A percentile compares a stretch with the other conserved stretches of the same genome.
Evolutionary conservation across 2,113 vertebrate genomes (phyloP).

Genomic region (Cervus canadensis): DNA sequence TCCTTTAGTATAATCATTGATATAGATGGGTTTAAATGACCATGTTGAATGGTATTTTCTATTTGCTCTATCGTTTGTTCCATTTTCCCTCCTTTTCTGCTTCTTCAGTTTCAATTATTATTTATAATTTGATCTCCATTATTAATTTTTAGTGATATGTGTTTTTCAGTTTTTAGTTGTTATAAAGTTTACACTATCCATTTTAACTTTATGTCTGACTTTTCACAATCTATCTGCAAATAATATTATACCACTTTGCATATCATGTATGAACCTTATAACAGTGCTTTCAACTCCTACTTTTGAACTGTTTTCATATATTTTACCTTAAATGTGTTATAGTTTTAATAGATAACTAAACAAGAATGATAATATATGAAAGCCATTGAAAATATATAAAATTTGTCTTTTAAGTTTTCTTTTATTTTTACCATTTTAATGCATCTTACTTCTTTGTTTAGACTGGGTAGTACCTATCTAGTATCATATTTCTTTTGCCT

Average conservation of each 20-base stretch:
- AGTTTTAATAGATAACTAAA: neutral
- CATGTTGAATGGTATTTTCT: neutral
- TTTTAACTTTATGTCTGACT: neutral
- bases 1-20: neutral
- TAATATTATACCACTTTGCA: neutral
- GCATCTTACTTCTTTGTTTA: neutral
- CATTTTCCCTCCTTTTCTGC: neutral
- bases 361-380: neutral
- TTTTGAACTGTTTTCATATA: neutral
- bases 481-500: neutral
- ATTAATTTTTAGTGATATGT: neutral
- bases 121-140: neutral
- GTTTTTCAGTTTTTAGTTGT: neutral
- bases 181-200: neutral
- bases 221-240: neutral
- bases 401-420: neutral
- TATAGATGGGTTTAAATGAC: neutral
- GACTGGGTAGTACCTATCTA: neutral
- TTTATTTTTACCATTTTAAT: neutral
- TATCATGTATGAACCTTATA: neutral
- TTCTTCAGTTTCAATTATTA: neutral
- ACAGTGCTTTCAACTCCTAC: neutral
- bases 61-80: neutral
- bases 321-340: neutral
- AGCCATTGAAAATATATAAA: neutral